These are phyloP conservation scores for Aviceda subcristata DNA, from an alignment of 2,113 vertebrate genomes.

Conservation along the genomic window DNA sequence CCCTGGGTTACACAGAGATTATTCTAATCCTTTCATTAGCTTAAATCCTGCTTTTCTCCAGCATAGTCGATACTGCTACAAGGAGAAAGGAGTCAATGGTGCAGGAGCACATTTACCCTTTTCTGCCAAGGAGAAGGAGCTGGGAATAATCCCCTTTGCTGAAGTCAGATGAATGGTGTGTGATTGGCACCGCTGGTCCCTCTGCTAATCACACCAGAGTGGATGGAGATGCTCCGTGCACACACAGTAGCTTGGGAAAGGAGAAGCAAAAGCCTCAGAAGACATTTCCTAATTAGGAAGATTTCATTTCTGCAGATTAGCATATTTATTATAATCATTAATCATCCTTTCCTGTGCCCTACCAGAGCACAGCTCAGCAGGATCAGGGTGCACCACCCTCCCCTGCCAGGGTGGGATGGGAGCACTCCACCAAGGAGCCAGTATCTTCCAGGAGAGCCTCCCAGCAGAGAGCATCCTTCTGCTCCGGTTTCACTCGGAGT, in stretches of 20 bases:
- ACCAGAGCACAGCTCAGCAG: not conserved
- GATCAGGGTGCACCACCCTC: not conserved
- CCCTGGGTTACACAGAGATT: not conserved
- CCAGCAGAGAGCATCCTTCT: not conserved
- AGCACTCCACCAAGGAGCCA: not conserved
- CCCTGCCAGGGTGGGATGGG: not conserved
- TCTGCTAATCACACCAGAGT: not conserved
- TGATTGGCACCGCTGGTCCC: not conserved
- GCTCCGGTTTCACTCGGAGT: not conserved
- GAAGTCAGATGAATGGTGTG: not conserved
- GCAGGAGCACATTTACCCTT: not conserved
- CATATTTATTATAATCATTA: conserved; percentile 7
- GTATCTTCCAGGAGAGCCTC: not conserved
- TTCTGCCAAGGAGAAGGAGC: not conserved
- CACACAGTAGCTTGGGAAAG: not conserved
- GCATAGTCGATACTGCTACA: not conserved
- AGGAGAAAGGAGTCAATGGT: not conserved
- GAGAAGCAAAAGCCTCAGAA: not conserved
- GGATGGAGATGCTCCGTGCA: not conserved
- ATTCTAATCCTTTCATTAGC: conserved; percentile 32
- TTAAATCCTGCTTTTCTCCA: conserved; percentile 5
- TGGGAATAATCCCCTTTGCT: not conserved
- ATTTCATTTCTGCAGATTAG: conserved; percentile 9
- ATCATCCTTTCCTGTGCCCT: not conserved
- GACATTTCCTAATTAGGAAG: conserved; percentile 1